These are phyloP conservation scores for Vultur gryphus DNA, from an alignment of 2,797 vertebrate species.

Conservation along the genomic window DNA sequence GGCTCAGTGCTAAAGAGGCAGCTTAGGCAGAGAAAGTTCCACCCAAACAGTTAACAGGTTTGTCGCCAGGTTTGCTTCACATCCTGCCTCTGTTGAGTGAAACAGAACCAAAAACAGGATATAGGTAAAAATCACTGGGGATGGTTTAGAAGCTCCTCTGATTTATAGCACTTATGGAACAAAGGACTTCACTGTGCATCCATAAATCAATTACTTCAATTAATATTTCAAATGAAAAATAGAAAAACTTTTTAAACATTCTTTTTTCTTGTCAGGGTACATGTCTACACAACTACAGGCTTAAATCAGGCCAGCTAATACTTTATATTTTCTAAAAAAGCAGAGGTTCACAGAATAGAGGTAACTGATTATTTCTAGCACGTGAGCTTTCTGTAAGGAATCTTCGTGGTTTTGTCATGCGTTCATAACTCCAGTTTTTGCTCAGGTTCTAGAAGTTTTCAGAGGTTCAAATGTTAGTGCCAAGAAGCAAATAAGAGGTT, in stretches of 20 bases:
- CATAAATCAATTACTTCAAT: background rate
- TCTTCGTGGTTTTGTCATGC: background rate
- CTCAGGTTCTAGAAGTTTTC: background rate
- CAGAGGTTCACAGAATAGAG: background rate
- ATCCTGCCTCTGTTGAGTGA: constrained; percentile 57
- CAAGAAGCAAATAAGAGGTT: background rate
- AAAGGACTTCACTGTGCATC: background rate
- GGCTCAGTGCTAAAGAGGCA: background rate
- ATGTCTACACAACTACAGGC: background rate
- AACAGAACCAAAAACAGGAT: constrained; percentile 69
- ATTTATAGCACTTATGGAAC: constrained; percentile 13
- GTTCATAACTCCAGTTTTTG: background rate
- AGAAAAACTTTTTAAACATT: background rate
- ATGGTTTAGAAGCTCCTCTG: background rate
- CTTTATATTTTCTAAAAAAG: background rate
- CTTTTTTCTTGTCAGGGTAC: background rate
- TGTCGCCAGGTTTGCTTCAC: constrained; percentile 27
- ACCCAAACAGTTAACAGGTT: background rate
- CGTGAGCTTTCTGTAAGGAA: background rate
- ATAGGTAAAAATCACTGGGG: background rate
- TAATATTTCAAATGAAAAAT: background rate
- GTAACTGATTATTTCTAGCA: background rate
- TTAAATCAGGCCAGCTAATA: background rate
- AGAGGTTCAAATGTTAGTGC: background rate
- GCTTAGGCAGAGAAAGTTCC: background rate